Base-by-base conservation (phyloP, 1,140 invertebrate genomes). In the Pachyrhynchus sulphureomaculatus region DNA sequence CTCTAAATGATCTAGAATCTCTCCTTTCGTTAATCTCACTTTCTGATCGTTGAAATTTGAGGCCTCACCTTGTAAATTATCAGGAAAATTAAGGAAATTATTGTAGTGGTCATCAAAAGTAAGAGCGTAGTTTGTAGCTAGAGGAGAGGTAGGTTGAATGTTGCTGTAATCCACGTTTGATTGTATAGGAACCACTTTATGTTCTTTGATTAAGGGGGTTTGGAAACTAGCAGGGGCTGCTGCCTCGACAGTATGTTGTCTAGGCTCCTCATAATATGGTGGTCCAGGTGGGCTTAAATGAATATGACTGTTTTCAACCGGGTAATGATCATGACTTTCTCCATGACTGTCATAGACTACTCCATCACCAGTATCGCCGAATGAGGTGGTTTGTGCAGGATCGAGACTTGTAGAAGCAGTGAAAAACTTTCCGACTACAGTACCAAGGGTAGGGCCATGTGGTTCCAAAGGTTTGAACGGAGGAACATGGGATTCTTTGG, bases 351-450 rank as follows among this genome's bases (percentile, higher is more conserved):
- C 21, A 23, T 61, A 44, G 6, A 17, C 13, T 12, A n/a, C 15
- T 10, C 41, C 44, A 23, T 34, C 13, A 23, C 45, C 54, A 18
- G 44, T 34, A n/a, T 66, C 33, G 4, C 45, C 61, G 57, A 66
- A 69, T 2, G 66, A 55, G 13, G 52, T 51, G 3, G 68, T 66
- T 32, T 62, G 45, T 15, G 65, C 55, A 24, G 69, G 67, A 56
- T 65, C 59, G 4, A 68, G 47, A 12, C 68, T 70, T 9, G 68
- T 62, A 9, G 70, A 66, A 6, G 68, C 68, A 2, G 58, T 60
- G 9, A 72, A 60, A 23, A 72, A 66, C 64, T 72, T 72, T 37
- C 70, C 65, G 17, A 69, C 48, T 23, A 71, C 64, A n/a, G 45
- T 66, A 10, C 65, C 64, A 21, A 69, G 63, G 24, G 57, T 58